Percentiles rank a stretch among this genome's conserved stretches.
Evolutionary conservation across 2,888 invertebrate species (phyloP).

Genomic region (Tryphoninae sp.): DNA sequence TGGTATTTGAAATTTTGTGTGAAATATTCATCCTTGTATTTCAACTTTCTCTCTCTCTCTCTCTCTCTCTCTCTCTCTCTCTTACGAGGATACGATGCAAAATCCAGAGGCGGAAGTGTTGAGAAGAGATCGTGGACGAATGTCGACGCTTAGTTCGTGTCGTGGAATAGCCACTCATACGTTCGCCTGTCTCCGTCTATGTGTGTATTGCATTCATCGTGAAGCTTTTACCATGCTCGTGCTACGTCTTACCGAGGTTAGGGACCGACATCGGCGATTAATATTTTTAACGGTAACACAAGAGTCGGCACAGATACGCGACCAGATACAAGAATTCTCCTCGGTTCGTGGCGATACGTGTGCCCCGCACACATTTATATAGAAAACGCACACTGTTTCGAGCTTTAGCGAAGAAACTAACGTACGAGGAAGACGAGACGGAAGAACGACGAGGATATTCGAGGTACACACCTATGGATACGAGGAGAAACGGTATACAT

Average conservation of each 20-base stretch:
- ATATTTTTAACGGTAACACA: conserved; percentile 68
- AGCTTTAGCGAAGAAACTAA: conserved; percentile 35
- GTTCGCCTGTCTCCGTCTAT: background rate
- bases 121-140: conserved; percentile 53
- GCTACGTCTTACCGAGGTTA: conserved; percentile 20
- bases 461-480: conserved; percentile 38
- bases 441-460: conserved; percentile 32
- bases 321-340: conserved; percentile 57
- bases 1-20: no score
- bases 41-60: no score
- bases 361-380: conserved; percentile 10
- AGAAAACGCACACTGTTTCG: conserved; percentile 11
- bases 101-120: conserved; percentile 53
- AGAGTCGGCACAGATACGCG: conserved; percentile 48
- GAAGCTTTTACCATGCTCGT: conserved; percentile 19
- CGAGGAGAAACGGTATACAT: conserved; percentile 60
- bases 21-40: no score
- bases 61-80: no score
- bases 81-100: background rate
- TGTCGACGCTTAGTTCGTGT: conserved; percentile 64
- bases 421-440: conserved; percentile 40
- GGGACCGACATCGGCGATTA: conserved; percentile 64
- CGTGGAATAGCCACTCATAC: conserved; percentile 37
- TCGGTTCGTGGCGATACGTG: conserved; percentile 5
- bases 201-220: conserved; percentile 21